phyloP scores from a whole-genome alignment of 2,888 invertebrate species.

The Allygus modestus region DNA sequence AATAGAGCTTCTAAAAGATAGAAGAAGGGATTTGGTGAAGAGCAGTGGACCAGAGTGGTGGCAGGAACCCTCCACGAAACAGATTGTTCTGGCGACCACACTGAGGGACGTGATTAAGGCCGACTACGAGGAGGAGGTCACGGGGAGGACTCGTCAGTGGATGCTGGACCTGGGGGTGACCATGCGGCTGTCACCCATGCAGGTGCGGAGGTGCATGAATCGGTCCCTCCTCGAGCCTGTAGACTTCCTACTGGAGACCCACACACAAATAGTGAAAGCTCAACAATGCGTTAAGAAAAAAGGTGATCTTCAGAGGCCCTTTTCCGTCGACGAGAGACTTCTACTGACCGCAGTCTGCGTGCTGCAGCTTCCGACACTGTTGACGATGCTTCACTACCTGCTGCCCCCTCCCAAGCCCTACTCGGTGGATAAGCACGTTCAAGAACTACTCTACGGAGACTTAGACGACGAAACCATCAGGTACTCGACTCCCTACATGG shows the following conservation, averaged over 20 bases:
- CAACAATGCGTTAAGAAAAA: background rate
- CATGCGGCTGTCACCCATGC: background rate
- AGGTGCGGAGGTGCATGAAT: constrained; percentile 31
- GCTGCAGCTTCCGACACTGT: constrained; percentile 64
- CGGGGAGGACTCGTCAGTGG: constrained; percentile 50
- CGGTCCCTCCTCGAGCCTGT: constrained; percentile 11
- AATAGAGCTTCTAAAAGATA: background rate
- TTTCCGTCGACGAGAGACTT: constrained; percentile 65
- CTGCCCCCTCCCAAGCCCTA: constrained; percentile 63
- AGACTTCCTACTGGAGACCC: constrained; percentile 31
- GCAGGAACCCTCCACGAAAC: constrained; percentile 67
- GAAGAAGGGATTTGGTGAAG: background rate
- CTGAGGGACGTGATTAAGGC: constrained; percentile 43
- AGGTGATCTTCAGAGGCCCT: constrained; percentile 1
- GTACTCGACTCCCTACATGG: constrained; percentile 40
- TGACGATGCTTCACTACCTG: constrained; percentile 64
- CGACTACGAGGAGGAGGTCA: constrained; percentile 41
- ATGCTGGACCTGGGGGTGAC: constrained; percentile 40
- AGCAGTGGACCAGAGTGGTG: constrained; percentile 66
- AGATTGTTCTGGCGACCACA: constrained; percentile 57
- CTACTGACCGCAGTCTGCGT: constrained; percentile 66
- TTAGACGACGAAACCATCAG: constrained; percentile 34
- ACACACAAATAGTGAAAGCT: background rate
- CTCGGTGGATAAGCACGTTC: background rate
- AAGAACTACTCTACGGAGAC: constrained; percentile 31